phyloP scores from a whole-genome alignment of 1,140 invertebrate genomes.

The Drosophila repleta region DNA sequence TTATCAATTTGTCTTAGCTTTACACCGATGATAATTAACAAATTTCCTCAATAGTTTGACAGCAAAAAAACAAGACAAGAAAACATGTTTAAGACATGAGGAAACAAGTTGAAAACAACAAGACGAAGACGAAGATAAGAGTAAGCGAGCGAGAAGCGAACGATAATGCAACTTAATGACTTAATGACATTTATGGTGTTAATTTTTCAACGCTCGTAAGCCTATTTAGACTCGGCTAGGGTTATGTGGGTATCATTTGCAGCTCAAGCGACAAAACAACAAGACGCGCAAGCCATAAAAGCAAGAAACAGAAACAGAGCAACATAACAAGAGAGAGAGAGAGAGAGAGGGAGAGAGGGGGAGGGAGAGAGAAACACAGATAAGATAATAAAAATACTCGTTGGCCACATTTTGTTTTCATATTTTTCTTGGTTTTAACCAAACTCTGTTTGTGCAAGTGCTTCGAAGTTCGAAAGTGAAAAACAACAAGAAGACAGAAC shows the following conservation, averaged over 20 bases:
- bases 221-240: slow-evolving; percentile 30
- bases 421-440: slow-evolving; percentile 28
- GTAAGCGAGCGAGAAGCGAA: slow-evolving; percentile 37
- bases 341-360: neutral
- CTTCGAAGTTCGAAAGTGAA: slow-evolving; percentile 36
- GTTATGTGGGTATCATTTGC: slow-evolving; percentile 36
- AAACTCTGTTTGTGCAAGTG: slow-evolving; percentile 68
- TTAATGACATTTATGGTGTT: slow-evolving; percentile 72
- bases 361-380: slow-evolving; percentile 21
- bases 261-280: slow-evolving; percentile 36
- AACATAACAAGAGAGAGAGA: slow-evolving; percentile 47
- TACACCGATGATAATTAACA: slow-evolving; percentile 26
- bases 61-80: slow-evolving; percentile 33
- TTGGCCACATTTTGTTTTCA: slow-evolving; percentile 13
- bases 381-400: slow-evolving; percentile 68
- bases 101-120: slow-evolving; percentile 44
- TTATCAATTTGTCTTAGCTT: slow-evolving; percentile 25
- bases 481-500: slow-evolving; percentile 34
- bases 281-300: slow-evolving; percentile 32
- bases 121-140: slow-evolving; percentile 45
- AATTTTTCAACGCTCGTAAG: slow-evolving; percentile 49
- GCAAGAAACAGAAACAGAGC: slow-evolving; percentile 35
- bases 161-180: slow-evolving; percentile 69
- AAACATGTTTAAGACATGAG: slow-evolving; percentile 34
- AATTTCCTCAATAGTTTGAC: slow-evolving; percentile 43